A percentile compares a stretch with the other conserved stretches of the same genome.
These are phyloP conservation scores for Pteronura brasiliensis DNA, from an alignment of 2,113 vertebrate genomes.

Conservation along the genomic window DNA sequence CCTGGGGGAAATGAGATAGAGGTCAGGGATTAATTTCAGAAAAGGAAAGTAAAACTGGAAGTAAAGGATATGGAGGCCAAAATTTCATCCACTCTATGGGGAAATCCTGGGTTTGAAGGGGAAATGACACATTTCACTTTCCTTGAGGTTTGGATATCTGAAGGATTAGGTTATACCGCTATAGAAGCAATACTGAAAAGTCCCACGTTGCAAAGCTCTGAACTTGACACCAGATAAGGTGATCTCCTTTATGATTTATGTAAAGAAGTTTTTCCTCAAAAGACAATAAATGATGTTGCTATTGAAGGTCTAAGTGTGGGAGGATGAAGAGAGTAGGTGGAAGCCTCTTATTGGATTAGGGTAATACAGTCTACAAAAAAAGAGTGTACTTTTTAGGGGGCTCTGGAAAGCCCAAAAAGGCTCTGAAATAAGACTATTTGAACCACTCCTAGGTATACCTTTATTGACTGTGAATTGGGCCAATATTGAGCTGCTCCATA, in stretches of 20 bases:
- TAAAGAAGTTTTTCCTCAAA: not conserved
- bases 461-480: not conserved
- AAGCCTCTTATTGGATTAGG: not conserved
- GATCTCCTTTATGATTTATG: not conserved
- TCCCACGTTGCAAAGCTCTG: not conserved
- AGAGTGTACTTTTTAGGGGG: not conserved
- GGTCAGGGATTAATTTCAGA: not conserved
- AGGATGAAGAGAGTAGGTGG: not conserved
- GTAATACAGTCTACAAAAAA: not conserved
- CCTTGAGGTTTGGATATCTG: not conserved
- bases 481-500: not conserved
- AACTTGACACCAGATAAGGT: not conserved
- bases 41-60: slow-evolving; percentile 39
- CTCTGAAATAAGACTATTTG: not conserved
- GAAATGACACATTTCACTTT: not conserved
- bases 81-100: not conserved
- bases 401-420: not conserved
- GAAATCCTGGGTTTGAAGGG: not conserved
- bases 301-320: not conserved
- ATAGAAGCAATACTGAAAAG: not conserved
- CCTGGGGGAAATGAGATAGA: not conserved
- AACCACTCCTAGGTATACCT: not conserved
- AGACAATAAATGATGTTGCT: not conserved
- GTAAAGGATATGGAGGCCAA: not conserved
- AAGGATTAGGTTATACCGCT: not conserved